Conservation (phyloP, 2,888 invertebrate genomes). For the Chrysina gloriosa region DNA sequence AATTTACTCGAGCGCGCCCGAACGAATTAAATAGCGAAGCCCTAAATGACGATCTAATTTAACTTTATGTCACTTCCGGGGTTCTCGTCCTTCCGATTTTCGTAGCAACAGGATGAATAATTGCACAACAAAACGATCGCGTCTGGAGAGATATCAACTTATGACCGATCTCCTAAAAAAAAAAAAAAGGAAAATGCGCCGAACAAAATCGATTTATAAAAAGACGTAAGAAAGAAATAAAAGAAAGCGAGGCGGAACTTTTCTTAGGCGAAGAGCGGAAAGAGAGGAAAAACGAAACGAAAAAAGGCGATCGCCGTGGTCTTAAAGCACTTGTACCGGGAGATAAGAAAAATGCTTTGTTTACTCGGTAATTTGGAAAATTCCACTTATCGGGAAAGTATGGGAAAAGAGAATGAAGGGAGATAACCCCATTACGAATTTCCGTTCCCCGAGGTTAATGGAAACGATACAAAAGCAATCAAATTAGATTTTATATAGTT, state of each 20-base stretch:
- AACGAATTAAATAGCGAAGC: neutral
- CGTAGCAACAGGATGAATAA: constrained; percentile 20
- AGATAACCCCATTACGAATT: constrained; percentile 19
- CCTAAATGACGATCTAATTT: constrained; percentile 18
- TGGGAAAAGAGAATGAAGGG: neutral
- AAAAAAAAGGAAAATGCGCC: neutral
- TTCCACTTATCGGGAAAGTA: constrained; percentile 22
- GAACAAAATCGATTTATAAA: neutral
- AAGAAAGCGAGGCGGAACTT: neutral
- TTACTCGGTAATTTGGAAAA: constrained; percentile 18
- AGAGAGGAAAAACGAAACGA: neutral
- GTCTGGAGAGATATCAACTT: constrained; percentile 1
- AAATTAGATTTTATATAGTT: constrained; percentile 12
- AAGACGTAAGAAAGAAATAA: neutral
- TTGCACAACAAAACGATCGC: constrained; percentile 17
- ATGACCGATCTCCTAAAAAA: neutral
- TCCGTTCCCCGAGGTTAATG: neutral
- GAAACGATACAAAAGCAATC: constrained; percentile 13
- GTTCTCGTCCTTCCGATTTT: constrained; percentile 10
- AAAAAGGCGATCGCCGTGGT: neutral
- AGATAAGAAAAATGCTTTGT: constrained; percentile 33
- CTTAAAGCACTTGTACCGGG: neutral
- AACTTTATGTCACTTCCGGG: constrained; percentile 7
- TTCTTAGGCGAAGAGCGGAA: neutral
- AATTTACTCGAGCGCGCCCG: neutral